Conservation (phyloP, 2,888 invertebrate species). For the Leptura quadrifasciata region DNA sequence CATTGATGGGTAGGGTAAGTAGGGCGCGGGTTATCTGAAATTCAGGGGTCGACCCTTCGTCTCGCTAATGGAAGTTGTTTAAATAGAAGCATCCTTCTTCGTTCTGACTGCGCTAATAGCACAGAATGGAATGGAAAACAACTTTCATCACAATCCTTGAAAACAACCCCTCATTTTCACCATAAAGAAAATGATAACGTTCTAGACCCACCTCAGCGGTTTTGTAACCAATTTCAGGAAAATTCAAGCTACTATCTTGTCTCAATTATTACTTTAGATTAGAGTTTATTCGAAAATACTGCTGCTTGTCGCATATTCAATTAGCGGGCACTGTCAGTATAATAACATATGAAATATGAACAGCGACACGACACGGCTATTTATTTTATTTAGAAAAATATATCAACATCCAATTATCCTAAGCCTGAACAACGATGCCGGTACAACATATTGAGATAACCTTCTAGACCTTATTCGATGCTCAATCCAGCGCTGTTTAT, state of each 20-base stretch:
- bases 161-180: constrained; percentile 62
- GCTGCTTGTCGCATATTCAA: neutral
- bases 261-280: constrained; percentile 48
- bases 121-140: constrained; percentile 70
- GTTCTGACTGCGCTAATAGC: constrained; percentile 70
- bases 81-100: constrained; percentile 71
- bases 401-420: constrained; percentile 45
- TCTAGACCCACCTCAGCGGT: constrained; percentile 50
- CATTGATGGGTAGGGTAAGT: constrained; percentile 54
- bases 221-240: constrained; percentile 46
- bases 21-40: constrained; percentile 56
- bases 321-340: constrained; percentile 11
- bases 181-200: constrained; percentile 60
- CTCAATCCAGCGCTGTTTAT: constrained; percentile 21
- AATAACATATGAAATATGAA: constrained; percentile 41
- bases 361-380: constrained; percentile 37
- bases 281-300: constrained; percentile 28
- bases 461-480: constrained; percentile 28
- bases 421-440: constrained; percentile 33
- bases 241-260: constrained; percentile 49
- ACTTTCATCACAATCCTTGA: constrained; percentile 62
- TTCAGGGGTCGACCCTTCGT: constrained; percentile 56
- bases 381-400: constrained; percentile 45
- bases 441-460: constrained; percentile 39
- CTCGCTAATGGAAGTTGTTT: constrained; percentile 72